Evolutionary conservation across 2,113 vertebrate genomes (phyloP).

Genomic region (Crotalus helleri): DNA sequence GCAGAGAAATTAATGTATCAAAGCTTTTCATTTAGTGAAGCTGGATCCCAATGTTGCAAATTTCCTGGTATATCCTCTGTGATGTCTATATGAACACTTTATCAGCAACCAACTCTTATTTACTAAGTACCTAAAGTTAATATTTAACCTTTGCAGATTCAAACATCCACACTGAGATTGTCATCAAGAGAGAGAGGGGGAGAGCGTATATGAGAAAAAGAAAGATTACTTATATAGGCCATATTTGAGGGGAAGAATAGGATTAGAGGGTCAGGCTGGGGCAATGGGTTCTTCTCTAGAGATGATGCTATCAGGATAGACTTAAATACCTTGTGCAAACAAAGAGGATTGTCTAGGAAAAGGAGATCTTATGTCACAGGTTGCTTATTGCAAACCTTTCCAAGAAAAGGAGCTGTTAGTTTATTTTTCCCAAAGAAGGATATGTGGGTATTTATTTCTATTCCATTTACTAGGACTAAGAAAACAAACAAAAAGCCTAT

Average conservation of each 20-base stretch:
- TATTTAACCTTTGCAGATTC: constrained; percentile 22
- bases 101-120: not conserved
- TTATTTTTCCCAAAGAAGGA: not conserved
- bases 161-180: constrained; percentile 56
- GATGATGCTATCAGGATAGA: constrained; percentile 67
- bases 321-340: constrained; percentile 71
- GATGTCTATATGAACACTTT: not conserved
- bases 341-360: constrained; percentile 62
- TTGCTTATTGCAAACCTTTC: not conserved
- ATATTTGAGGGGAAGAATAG: constrained; percentile 61
- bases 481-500: not conserved
- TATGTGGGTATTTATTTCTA: not conserved
- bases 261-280: constrained; percentile 70
- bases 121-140: not conserved
- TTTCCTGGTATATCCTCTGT: not conserved
- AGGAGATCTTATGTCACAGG: constrained; percentile 41
- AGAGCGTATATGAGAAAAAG: not conserved
- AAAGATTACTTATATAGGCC: constrained; percentile 47
- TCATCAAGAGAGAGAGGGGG: constrained; percentile 31
- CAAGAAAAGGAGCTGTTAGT: not conserved
- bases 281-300: constrained; percentile 61
- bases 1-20: not conserved
- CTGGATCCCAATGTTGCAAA: not conserved
- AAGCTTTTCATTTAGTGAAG: not conserved
- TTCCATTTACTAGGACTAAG: not conserved